Evolutionary conservation across 1,140 invertebrate genomes (phyloP).

Genomic region (Hermetia illucens): DNA sequence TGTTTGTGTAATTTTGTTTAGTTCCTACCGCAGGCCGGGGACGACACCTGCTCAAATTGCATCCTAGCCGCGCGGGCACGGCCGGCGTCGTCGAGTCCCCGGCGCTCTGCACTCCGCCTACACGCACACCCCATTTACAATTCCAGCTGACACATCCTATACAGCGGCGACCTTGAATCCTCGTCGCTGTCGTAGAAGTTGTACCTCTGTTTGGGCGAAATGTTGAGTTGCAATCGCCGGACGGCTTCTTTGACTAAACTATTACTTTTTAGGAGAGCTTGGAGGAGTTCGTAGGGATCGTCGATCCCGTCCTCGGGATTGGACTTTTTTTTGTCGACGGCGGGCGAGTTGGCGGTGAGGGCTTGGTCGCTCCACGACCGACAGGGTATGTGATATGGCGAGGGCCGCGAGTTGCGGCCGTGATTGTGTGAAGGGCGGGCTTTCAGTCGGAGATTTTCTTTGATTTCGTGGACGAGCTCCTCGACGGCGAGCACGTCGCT

Average conservation of each 20-base stretch:
- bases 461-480: slow-evolving; percentile 51
- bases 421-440: slow-evolving; percentile 31
- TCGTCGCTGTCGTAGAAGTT: slow-evolving; percentile 39
- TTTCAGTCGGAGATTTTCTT: slow-evolving; percentile 48
- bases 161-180: slow-evolving; percentile 7
- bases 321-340: slow-evolving; percentile 15
- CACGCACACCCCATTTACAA: no score
- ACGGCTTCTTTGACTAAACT: slow-evolving; percentile 58
- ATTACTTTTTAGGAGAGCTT: slow-evolving; percentile 45
- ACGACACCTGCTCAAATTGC: no score
- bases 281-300: slow-evolving; percentile 50
- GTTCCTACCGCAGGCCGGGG: no score
- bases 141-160: slow-evolving; percentile 14
- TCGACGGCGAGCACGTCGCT: slow-evolving; percentile 37
- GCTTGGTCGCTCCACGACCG: slow-evolving; percentile 32
- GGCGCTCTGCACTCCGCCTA: no score
- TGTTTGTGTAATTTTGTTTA: no score
- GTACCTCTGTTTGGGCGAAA: slow-evolving; percentile 31
- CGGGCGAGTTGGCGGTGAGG: no score
- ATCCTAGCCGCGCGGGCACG: no score
- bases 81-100: no score
- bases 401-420: slow-evolving; percentile 34
- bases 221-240: slow-evolving; percentile 41
- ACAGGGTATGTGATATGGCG: slow-evolving; percentile 43
- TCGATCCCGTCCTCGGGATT: slow-evolving; percentile 30